A percentile compares a stretch with the other conserved stretches of the same genome.
Evolutionary conservation across 2,797 vertebrate genomes (phyloP).

Genomic region (Amphiprion clarkii): DNA sequence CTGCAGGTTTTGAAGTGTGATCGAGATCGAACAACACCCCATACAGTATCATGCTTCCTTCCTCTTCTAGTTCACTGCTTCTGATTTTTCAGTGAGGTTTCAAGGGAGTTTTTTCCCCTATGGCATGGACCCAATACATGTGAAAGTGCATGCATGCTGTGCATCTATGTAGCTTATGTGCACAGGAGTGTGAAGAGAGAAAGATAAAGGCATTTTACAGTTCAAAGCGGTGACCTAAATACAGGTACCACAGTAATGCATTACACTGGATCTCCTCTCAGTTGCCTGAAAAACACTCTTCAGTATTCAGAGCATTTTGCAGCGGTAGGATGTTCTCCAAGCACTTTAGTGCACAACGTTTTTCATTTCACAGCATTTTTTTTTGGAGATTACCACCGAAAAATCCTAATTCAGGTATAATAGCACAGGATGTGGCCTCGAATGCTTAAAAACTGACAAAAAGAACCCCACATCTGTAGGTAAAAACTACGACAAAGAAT

Average conservation of each 20-base stretch:
- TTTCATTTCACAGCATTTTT: constrained; percentile 24
- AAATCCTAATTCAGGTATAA: constrained; percentile 2
- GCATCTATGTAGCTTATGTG: constrained; percentile 33
- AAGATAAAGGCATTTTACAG: constrained; percentile 52
- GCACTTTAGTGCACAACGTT: constrained; percentile 1
- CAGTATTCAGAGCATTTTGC: constrained; percentile 11
- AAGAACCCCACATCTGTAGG: neutral
- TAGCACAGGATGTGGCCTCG: neutral
- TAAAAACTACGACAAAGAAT: constrained; percentile 16
- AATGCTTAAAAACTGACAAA: constrained; percentile 13
- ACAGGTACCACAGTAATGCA: constrained; percentile 65
- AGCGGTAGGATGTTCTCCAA: constrained; percentile 6
- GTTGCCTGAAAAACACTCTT: constrained; percentile 41
- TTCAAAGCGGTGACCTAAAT: constrained; percentile 78
- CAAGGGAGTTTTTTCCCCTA: constrained; percentile 27
- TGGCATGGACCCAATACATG: constrained; percentile 56
- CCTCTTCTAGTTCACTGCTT: constrained; percentile 9
- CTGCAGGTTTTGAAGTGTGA: constrained; percentile 14
- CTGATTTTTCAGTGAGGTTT: constrained; percentile 41
- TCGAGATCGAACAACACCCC: neutral
- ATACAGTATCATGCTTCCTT: neutral
- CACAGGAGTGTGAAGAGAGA: neutral
- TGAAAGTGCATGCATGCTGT: constrained; percentile 45
- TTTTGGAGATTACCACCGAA: neutral
- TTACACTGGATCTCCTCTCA: constrained; percentile 30